Evolutionary conservation across 1,140 invertebrate genomes (phyloP), one percentile per base, ranked within the genome.

Genomic region (Zaprionus ghesquierei): DNA sequence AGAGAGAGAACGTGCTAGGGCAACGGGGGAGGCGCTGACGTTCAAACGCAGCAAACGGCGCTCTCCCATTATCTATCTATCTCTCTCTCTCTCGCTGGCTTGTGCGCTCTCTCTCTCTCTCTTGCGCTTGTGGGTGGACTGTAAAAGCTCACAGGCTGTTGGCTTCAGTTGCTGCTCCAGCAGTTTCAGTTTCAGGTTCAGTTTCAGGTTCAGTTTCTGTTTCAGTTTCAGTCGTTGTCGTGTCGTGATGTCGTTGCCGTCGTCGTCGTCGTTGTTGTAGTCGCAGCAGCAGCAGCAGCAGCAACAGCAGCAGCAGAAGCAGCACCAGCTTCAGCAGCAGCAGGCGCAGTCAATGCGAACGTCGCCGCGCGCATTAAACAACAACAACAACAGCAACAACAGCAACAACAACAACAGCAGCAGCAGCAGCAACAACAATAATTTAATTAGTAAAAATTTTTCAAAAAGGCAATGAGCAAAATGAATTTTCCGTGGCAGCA

Each of bases 221-320:
- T 79, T 59, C 75, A 66, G 54, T 69, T 75, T 82, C 73, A 89
- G 89, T 91, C 89, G 84, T 91, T 90, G 89, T 89, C 89, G 89
- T 90, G 89, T 90, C 89, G 89, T 90, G 84, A 80, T 89, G 89
- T 90, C 86, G 82, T 87, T 85, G 77, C 70, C 77, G 81, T 86
- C 84, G 87, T 81, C 84, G 87, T 81, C 87, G 80, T 90, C 75
- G 72, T 79, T 76, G 73, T 79, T 79, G 77, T 72, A 75, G 77
- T 85, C 73, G 77, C 79, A 65, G 61, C 69, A 66, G 58, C 66
- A 70, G 51, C 68, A 74, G 10, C 56, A 61, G 64, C 71, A 71
- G 29, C 59, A 63, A 35, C 53, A 62, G 56, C 63, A 60, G 49
- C 51, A 60, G 55, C 56, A 73, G 33, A 33, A 44, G 25, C 55